Evolutionary conservation across 2,113 vertebrate species (phyloP).

Genomic region (Anthoscopus minutus): DNA sequence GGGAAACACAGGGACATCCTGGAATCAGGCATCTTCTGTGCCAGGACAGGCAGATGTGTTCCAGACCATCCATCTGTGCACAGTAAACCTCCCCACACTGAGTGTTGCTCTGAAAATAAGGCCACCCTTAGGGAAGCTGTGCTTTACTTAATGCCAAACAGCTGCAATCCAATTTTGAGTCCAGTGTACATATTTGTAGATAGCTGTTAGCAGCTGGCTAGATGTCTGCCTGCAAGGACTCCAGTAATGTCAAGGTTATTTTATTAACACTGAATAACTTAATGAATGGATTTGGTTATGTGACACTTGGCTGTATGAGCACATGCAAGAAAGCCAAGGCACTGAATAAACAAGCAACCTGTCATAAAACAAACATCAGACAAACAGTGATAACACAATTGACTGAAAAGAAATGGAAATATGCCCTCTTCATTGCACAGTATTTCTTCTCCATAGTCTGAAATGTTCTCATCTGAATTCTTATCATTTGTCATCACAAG

Average conservation of each 20-base stretch:
- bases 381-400: not conserved
- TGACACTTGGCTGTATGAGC: not conserved
- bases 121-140: not conserved
- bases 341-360: not conserved
- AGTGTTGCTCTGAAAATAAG: not conserved
- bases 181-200: not conserved
- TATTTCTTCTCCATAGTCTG: not conserved
- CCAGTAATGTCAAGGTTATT: not conserved
- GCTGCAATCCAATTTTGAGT: not conserved
- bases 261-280: not conserved
- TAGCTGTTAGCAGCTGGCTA: not conserved
- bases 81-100: not conserved
- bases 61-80: not conserved
- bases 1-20: not conserved
- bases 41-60: not conserved
- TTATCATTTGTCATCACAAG: not conserved
- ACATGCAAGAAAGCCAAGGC: not conserved
- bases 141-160: not conserved
- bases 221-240: not conserved
- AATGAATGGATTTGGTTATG: not conserved
- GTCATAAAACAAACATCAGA: not conserved
- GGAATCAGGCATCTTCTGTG: not conserved
- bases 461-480: not conserved
- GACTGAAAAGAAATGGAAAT: not conserved
- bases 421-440: not conserved